Base-by-base conservation (phyloP, 2,113 vertebrate species). In the Esox niger region DNA sequence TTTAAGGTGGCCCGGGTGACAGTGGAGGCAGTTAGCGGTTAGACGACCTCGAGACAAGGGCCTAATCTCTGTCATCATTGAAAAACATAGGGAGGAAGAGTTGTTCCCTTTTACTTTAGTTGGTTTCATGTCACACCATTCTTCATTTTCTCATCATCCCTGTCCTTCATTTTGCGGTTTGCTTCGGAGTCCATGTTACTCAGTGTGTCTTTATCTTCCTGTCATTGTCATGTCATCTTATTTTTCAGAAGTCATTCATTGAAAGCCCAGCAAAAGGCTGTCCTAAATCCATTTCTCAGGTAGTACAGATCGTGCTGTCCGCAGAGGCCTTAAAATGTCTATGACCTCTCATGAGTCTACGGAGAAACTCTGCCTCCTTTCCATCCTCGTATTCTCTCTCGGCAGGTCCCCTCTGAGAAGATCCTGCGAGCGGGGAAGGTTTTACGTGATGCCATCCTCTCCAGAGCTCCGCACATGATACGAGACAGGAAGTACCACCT, bases 401-500 rank as follows among this genome's bases (percentile, higher is more conserved):
- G 30, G 27, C 55, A 99, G 97, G 92, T 97, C 62, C 94, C 95
- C 38, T 99, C 96, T 47, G 96, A 98, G 87, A 97, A 96, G 90
- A 95, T 99, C 82, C 88, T 98, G 78, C 89, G 82, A 61, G 95
- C 95, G 35, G 95, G 94, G 74, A 96, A 95, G 84, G 91, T 95
- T 79, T 91, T 99, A 69, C 93, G 95, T 59, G 93, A 93, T 4
- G 88, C 91, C 64, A 94, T 99, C 79, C 92, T 99, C 55, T 94
- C 92, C 74, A 85, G 92, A 79, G 93, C 95, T 4, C 94, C 97
- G 80, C 96, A 99, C 85, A 96, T 99, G 94, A 99, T 99, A 85
- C 91, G 97, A 87, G 97, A 99, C 85, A 93, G 97, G 76, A 99
- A 98, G 85, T 98, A 95, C 71, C 97, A 99, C 84, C 90, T 99